Base-by-base conservation (phyloP, 2,113 vertebrate genomes). In the Salminus brasiliensis region DNA sequence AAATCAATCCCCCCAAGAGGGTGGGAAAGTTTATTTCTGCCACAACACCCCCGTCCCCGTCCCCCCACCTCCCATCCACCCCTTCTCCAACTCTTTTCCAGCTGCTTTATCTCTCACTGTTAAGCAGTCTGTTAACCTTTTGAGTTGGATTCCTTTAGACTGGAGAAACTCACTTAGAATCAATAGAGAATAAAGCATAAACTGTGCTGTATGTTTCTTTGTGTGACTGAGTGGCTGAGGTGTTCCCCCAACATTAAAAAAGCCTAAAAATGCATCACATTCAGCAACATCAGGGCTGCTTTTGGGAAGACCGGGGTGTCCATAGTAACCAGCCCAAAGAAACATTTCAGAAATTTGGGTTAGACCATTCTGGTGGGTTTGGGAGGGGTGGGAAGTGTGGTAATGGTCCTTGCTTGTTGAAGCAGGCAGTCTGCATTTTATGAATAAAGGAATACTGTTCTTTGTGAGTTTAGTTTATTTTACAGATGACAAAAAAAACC, bases 1-100 rank as follows among this genome's bases (percentile, higher is more conserved):
- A 91, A 90, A 92, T 90, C 90, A 79, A 90, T 90, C 87, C 86
- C n/a, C 77, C 83, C 83, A 83, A 85, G 62, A 66, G 83, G 85
- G 85, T 49, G 88, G 85, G 87, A 91, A 88, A 90, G 83, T 90
- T 75, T 86, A 80, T 71, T 84, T 62, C 3, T 36, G 8, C 39
- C 29, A 21, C 8, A n/a, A n/a, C n/a, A n/a, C n/a, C n/a, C n/a
- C n/a, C n/a, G n/a, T n/a, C n/a, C n/a, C n/a, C n/a, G n/a, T 27
- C 41, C 63, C 41, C 59, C 43, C 25, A 11, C 8, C 11, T 39
- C 21, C 29, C 60, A 73, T 73, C 30, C 29, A 13, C 43, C 18
- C 30, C 47, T 25, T 45, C 34, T 30, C 47, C 21, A 5, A 49
- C 49, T 23, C 6, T 8, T 30, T 41, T 66, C n/a, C 60, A 59